Base-by-base conservation (phyloP, 2,888 invertebrate species). In the Philaethria dido region DNA sequence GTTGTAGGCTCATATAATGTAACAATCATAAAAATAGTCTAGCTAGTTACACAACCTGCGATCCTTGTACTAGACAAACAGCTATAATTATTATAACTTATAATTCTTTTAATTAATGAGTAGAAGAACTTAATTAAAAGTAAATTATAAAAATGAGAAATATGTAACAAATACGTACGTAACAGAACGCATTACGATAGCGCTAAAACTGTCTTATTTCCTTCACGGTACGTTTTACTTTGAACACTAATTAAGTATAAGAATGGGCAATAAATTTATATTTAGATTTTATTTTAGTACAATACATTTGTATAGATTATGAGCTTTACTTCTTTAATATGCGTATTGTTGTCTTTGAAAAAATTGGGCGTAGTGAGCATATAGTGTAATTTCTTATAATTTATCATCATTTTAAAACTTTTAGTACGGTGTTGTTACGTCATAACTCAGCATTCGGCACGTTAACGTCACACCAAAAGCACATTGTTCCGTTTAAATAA, bases 201-300 rank as follows among this genome's bases (percentile, higher is more conserved):
- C 4, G 29, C 25, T 44, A 45, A 59, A 59, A 59, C 44, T 59
- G 44, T 60, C 59, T 60, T 80, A 83, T 85, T 87, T 83, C 84
- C 78, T 86, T 88, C 87, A 86, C 85, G 86, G 88, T 85, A 80
- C 81, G 86, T 89, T 89, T 88, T 90, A 89, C 88, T 90, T 91
- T 89, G 85, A 91, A 90, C 87, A 87, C 87, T 89, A 90, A 90
- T 90, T 91, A 90, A 89, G 82, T 83, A 82, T 85, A 89, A 90
- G 91, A 91, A 91, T 89, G 88, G 89, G 88, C 84, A 83, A 88
- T 91, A 88, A 91, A 89, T 79, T 85, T 88, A 88, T 86, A 88
- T 85, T 80, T 81, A 78, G 82, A 80, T 84, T 83, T 81, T 85
- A 84, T 77, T 88, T 89, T 85, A 85, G 85, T 80, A 83, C 79